Evolutionary conservation across 2,797 vertebrate genomes (phyloP), one percentile per base, ranked within the genome.

Genomic region (Peromyscus aztecus): DNA sequence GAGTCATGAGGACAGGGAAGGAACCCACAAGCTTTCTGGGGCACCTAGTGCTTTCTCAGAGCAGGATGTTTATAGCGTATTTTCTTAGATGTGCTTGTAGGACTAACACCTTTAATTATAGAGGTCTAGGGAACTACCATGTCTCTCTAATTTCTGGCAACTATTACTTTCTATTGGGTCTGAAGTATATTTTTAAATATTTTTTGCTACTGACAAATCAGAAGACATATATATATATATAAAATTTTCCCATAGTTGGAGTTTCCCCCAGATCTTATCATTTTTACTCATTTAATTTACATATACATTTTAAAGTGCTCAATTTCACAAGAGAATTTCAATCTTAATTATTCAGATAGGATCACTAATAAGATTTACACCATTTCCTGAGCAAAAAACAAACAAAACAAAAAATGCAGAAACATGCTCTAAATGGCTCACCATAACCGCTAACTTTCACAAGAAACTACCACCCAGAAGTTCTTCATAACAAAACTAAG

Each of bases 231-330:
- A 59, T 43, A 49, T 52, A 13, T 52, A 3, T 27, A 94, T 63
- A 55, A 0, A 80, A 95, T 93, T 69, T 83, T 90, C 77, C 61
- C 73, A 57, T 12, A 91, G 40, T 40, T 96, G 31, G 3, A 46
- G 63, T 75, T 84, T 19, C 1, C 73, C 84, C 55, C n/a, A 90
- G 86, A 82, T 43, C 16, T 6, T 91, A 67, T 89, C 19, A 95
- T 88, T 95, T 92, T 75, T 94, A 80, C 23, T 93, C 63, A 96
- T 92, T 96, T 84, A 94, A 87, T 91, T 81, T 94, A 95, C 19
- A 14, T 16, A 83, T 16, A 69, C 21, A 90, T 46, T 94, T 82
- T 89, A 82, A 88, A 93, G 31, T 84, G 21, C 55, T 94, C n/a
- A 61, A 19, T 55, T 89, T 97, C 67, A 94, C 34, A 76, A 92